Base-by-base conservation (phyloP, 2,113 vertebrate species). In the Rhineura floridana region DNA sequence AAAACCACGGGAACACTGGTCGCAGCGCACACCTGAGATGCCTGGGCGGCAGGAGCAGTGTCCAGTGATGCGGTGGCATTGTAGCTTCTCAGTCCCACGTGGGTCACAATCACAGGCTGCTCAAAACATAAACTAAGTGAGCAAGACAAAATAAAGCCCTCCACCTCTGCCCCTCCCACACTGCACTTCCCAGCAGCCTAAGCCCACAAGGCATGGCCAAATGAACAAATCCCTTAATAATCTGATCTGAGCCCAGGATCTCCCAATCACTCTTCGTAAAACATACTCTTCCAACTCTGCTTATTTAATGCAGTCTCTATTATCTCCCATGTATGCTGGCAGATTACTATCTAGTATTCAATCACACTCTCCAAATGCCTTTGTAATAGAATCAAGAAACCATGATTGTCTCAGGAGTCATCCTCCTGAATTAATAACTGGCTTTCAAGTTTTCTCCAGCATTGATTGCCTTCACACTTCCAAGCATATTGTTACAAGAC, bases 1-100 rank as follows among this genome's bases (percentile, higher is more conserved):
- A 85, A 99, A 99, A 36, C 99, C 99, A 3, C 99, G 97, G 88
- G 99, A 98, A 36, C 99, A 99, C 93, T 98, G 98, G 95, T 99
- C 98, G 6, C 99, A 99, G 87, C 98, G 98, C 83, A 99, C 98
- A 0, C 99, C 99, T 0, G 99, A 99, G 83, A 99, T 96, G 0
- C 98, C 99, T 2, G 97, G 97, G 89, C 95, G 98, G 95, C 99
- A 99, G 84, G 97, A 94, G 0, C 99, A 99, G 95, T 99, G 99
- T 23, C 99, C 99, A 0, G 97, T 98, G 87, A 95, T 46, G 0
- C 95, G 97, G 94, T 99, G 97, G 89, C 99, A 99, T 92, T 99
- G 99, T 73, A 97, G 94, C 0, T 96, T 97, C 93, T 98, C 96
- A 1, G 98, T 95, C 36, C 99, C 99, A 0, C 95, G 98, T 84